These are phyloP conservation scores for Oligia latruncula DNA, from an alignment of 2,888 invertebrate species.

Conservation along the genomic window DNA sequence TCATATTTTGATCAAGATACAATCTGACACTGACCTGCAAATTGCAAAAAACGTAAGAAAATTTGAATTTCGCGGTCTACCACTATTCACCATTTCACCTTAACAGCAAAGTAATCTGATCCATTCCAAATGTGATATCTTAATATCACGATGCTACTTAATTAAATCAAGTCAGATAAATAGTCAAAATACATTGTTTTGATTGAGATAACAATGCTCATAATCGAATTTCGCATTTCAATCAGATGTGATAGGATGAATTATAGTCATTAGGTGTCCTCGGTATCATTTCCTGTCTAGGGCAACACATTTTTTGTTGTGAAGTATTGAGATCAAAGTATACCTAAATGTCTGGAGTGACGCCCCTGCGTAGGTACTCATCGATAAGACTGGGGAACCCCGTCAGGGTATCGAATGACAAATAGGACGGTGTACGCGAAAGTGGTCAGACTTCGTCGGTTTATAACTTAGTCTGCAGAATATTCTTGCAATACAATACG, in stretches of 20 bases:
- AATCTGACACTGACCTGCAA: no score
- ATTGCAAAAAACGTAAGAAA: no score
- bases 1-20: no score
- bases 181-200: constrained; percentile 7
- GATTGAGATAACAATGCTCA: constrained; percentile 11
- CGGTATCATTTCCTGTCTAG: constrained; percentile 2
- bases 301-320: neutral
- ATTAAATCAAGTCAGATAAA: constrained; percentile 8
- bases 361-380: neutral
- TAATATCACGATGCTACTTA: constrained; percentile 20
- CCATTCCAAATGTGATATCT: constrained; percentile 1
- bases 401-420: neutral
- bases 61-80: no score
- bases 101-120: neutral
- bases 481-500: no score
- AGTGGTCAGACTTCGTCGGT: neutral
- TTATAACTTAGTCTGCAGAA: neutral
- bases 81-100: no score
- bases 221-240: constrained; percentile 16
- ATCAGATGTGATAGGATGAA: constrained; percentile 1
- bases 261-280: constrained; percentile 20
- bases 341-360: neutral
- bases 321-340: constrained; percentile 6
- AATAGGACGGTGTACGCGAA: neutral
- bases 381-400: constrained; percentile 20